Conservation (phyloP, 2,888 invertebrate genomes). For the Heterodera filipjevi region DNA sequence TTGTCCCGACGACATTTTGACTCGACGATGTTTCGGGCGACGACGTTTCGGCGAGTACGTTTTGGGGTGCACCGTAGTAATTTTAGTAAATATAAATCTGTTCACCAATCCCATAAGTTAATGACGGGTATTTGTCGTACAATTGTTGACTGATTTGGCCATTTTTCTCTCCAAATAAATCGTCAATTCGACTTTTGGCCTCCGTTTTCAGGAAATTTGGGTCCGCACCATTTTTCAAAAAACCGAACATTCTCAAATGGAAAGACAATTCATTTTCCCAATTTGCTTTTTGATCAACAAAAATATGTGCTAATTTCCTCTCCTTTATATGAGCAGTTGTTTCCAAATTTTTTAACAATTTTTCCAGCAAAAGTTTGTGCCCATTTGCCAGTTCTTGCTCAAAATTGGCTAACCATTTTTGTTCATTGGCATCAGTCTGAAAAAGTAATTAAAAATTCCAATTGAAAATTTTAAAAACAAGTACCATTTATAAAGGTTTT, state of each 20-base stretch:
- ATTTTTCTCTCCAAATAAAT: background rate
- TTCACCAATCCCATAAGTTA: background rate
- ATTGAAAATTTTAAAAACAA: too few species aligned
- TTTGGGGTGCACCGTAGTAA: too few species aligned
- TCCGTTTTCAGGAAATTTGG: background rate
- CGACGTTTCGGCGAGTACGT: too few species aligned
- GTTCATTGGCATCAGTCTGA: too few species aligned
- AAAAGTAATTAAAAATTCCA: too few species aligned
- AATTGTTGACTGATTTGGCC: background rate
- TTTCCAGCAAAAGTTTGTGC: background rate
- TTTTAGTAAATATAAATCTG: too few species aligned
- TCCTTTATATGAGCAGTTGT: too few species aligned
- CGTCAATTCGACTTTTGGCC: background rate
- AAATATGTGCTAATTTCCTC: background rate
- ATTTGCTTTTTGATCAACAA: background rate
- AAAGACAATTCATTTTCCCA: background rate
- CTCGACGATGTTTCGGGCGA: too few species aligned
- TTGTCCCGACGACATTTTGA: too few species aligned
- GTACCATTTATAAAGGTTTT: too few species aligned
- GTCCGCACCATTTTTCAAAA: background rate
- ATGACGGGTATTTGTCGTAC: background rate
- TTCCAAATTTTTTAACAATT: background rate
- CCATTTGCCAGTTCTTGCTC: too few species aligned
- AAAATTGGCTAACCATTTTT: too few species aligned
- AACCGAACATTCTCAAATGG: background rate